These are phyloP conservation scores for Sebastes flavidus DNA, from an alignment of 2,797 vertebrate species.

Conservation along the genomic window DNA sequence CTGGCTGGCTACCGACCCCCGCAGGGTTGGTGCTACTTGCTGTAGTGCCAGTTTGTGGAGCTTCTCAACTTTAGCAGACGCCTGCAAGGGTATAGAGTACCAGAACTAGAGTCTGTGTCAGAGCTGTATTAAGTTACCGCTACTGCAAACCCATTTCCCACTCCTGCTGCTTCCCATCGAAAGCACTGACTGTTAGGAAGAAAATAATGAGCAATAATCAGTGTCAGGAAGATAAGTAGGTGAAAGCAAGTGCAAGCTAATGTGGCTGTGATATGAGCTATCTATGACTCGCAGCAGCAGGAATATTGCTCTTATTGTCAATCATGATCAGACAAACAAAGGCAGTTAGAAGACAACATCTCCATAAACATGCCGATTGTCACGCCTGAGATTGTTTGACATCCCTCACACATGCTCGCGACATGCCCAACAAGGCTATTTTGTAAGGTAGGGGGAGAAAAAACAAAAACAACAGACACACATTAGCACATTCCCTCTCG, in stretches of 20 bases:
- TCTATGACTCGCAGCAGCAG: constrained; percentile 25
- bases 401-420: not conserved
- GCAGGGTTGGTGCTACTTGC: no score
- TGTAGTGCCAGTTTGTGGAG: no score
- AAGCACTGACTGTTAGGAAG: not conserved
- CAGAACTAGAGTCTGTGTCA: no score
- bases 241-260: constrained; percentile 21
- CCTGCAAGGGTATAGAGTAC: no score
- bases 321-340: constrained; percentile 28
- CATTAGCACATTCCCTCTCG: constrained; percentile 28
- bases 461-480: rapidly evolving
- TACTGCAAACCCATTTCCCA: not conserved
- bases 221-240: constrained; percentile 30
- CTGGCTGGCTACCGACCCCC: no score
- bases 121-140: not conserved
- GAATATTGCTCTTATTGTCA: constrained; percentile 13
- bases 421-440: constrained; percentile 10
- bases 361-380: constrained; percentile 20
- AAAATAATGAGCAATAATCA: constrained; percentile 25
- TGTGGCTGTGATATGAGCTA: constrained; percentile 30
- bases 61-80: no score
- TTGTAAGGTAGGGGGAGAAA: not conserved
- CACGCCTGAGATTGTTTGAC: constrained; percentile 15
- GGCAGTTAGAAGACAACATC: constrained; percentile 21
- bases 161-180: not conserved